phyloP scores from a whole-genome alignment of 2,888 invertebrate species.

The Pachycephus smyrnensis region DNA sequence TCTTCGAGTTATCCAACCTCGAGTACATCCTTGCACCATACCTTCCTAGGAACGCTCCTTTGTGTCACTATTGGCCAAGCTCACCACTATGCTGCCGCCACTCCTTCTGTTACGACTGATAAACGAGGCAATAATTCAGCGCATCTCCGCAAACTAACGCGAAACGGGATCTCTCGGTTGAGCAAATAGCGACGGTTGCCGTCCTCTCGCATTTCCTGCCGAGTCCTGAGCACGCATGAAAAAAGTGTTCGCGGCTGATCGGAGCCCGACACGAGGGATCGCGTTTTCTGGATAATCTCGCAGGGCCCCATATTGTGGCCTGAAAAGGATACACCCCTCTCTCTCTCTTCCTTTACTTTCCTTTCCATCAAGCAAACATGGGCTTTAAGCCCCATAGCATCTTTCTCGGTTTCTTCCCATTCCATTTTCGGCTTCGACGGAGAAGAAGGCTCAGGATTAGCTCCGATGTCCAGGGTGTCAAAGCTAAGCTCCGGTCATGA shows the following conservation, averaged over 20 bases:
- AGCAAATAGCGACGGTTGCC: not conserved
- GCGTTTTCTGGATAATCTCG: slow-evolving; percentile 6
- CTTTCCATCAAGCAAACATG: slow-evolving; percentile 4
- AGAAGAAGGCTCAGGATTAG: slow-evolving; percentile 49
- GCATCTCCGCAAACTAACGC: slow-evolving; percentile 41
- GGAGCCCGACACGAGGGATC: not conserved
- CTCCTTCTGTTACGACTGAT: slow-evolving; percentile 5
- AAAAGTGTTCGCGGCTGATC: not conserved
- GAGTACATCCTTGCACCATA: not conserved
- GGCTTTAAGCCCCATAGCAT: slow-evolving; percentile 13
- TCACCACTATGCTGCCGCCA: not conserved
- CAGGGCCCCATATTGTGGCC: not conserved
- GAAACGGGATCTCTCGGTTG: slow-evolving; percentile 9
- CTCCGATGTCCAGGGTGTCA: slow-evolving; percentile 52
- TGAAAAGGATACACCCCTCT: not conserved
- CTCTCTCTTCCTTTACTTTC: not conserved
- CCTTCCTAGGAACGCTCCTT: not conserved
- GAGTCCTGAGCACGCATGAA: not conserved
- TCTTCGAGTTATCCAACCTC: not conserved
- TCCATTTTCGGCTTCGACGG: slow-evolving; percentile 24
- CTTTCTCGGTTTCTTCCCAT: slow-evolving; percentile 15
- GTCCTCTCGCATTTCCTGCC: slow-evolving; percentile 7
- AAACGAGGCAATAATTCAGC: slow-evolving; percentile 36
- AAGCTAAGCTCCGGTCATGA: slow-evolving; percentile 58
- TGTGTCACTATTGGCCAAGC: not conserved